phyloP scores from a whole-genome alignment of 2,888 invertebrate species.

The Merodon equestris region DNA sequence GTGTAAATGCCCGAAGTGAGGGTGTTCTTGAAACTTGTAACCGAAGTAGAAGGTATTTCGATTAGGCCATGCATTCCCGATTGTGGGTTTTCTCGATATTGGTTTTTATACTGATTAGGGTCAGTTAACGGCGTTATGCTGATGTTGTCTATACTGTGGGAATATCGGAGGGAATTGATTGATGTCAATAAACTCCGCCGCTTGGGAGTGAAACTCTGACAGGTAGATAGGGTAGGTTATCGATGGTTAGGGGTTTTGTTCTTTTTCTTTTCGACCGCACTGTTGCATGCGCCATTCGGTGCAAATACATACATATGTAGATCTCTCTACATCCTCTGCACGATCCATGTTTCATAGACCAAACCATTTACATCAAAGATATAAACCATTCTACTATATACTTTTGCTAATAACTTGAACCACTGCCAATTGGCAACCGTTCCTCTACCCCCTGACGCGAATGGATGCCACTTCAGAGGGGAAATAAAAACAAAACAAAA shows the following conservation, averaged over 20 bases:
- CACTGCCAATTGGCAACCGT: conserved; percentile 17
- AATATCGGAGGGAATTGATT: conserved; percentile 28
- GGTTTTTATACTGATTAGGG: neutral
- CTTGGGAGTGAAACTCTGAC: too few relatives aligned
- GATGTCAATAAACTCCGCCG: neutral
- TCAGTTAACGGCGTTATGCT: conserved; percentile 40
- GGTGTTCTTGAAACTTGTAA: conserved; percentile 42
- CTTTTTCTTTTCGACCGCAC: too few relatives aligned
- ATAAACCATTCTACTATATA: conserved; percentile 2
- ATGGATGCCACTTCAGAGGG: neutral
- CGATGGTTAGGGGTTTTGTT: too few relatives aligned
- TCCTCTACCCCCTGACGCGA: conserved; percentile 11
- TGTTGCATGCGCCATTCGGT: too few relatives aligned
- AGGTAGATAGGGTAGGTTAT: too few relatives aligned
- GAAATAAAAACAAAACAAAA: too few relatives aligned
- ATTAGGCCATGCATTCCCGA: conserved; percentile 14
- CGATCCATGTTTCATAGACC: neutral
- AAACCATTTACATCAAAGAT: conserved; percentile 16
- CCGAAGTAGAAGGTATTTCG: neutral
- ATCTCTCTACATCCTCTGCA: too few relatives aligned
- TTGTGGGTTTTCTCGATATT: neutral
- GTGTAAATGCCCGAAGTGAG: conserved; percentile 12
- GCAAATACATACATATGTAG: too few relatives aligned
- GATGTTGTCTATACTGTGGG: conserved; percentile 20
- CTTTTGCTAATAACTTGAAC: neutral